Evolutionary conservation across 1,140 invertebrate genomes (phyloP), one percentile per base, ranked within the genome.

Genomic region (Drosophila mauritiana): DNA sequence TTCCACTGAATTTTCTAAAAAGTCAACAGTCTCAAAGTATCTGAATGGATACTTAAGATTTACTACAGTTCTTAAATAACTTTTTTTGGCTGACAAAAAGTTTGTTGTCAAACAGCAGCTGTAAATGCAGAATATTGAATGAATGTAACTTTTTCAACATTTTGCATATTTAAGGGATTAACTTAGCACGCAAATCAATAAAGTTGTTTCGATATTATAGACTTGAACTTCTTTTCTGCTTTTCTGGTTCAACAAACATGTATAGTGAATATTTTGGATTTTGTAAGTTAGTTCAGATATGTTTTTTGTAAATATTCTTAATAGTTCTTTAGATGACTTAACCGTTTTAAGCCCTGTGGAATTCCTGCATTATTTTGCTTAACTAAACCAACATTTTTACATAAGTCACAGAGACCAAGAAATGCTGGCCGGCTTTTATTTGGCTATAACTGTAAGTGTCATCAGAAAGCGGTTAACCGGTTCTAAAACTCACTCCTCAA

Each of bases 391-490:
- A 20, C 63, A 37, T 73, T 56, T 86, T 78, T 49, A 62, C 78
- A 74, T 69, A 57, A 58, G 56, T 56, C 58, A 40, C 40, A 43
- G 49, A 34, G 39, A 20, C 51, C 49, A 61, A 49, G 45, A 36
- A 54, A 70, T 70, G 54, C 62, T 72, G 7, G 54, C 25, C 46
- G 55, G 54, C 61, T 78, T 55, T 76, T 61, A 57, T 58, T 63
- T 57, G 54, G 37, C 40, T 34, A 59, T 85, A 88, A 85, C 82
- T 78, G 82, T 85, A 64, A 86, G 74, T 83, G 83, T 48, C 79
- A 86, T 82, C 68, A 72, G 77, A 70, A 82, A 78, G 70, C 84
- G 58, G 74, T 86, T 86, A 65, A 73, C 51, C 81, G 55, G 73
- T 74, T 81, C 68, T 74, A 55, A 75, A 74, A 77, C 51, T 31